Conservation (phyloP, 1,140 invertebrate species). For the Rhopalosiphum maidis region DNA sequence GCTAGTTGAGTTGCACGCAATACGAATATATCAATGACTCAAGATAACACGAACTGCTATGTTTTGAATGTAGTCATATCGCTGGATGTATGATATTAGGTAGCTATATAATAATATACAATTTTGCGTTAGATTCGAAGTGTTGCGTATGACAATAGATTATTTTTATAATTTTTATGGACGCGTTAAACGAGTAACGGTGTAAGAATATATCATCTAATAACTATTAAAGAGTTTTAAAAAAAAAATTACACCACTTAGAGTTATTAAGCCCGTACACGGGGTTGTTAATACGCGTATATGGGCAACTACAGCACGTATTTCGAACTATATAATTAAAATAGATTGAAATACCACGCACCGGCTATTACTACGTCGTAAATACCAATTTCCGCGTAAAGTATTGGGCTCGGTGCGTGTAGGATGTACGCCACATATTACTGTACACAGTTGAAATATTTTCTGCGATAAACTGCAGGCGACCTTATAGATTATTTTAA, state of each 20-base stretch:
- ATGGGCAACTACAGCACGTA: background rate
- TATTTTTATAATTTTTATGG: background rate
- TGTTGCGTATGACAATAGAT: background rate
- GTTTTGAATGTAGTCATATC: background rate
- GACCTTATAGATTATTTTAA: background rate
- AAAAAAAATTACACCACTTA: background rate
- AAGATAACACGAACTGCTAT: background rate
- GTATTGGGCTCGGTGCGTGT: background rate
- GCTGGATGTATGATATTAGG: background rate
- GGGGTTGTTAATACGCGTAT: background rate
- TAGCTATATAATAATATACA: background rate
- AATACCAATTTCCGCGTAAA: background rate
- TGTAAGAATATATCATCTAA: background rate
- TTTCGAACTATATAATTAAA: background rate
- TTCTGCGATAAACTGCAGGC: background rate
- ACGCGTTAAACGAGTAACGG: background rate
- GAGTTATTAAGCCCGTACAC: background rate
- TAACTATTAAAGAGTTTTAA: background rate
- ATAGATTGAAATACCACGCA: background rate
- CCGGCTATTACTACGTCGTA: background rate
- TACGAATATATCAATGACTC: background rate
- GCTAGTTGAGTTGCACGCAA: background rate
- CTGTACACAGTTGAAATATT: background rate
- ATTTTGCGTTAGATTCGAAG: background rate
- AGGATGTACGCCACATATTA: background rate